Evolutionary conservation across 2,888 invertebrate species (phyloP).

Genomic region (Anoncus sp.): DNA sequence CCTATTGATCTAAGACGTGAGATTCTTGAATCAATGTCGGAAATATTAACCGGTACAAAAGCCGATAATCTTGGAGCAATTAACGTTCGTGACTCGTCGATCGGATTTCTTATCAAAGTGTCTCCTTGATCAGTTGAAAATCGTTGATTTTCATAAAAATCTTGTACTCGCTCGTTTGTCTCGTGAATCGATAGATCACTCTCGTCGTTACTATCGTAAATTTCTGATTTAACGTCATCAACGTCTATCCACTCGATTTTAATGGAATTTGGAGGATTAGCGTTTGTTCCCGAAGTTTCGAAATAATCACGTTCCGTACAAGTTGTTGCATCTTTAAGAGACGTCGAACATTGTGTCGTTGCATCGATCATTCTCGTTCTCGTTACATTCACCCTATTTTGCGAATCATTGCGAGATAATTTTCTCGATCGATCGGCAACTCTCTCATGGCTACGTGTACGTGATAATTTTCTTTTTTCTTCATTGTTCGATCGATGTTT

Average conservation of each 20-base stretch:
- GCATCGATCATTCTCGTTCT: constrained; percentile 70
- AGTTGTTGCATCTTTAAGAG: constrained; percentile 63
- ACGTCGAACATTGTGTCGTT: constrained; percentile 73
- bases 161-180: constrained; percentile 27
- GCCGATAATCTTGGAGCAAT: constrained; percentile 70
- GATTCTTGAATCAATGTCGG: constrained; percentile 73
- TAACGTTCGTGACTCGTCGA: constrained; percentile 19
- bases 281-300: too few species aligned
- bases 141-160: not conserved
- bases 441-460: not conserved
- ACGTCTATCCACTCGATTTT: constrained; percentile 70
- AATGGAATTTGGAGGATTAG: constrained; percentile 33
- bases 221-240: constrained; percentile 72
- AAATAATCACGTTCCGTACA: not conserved
- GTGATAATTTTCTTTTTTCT: constrained; percentile 45
- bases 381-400: not conserved
- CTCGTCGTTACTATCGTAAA: constrained; percentile 59
- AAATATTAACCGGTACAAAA: constrained; percentile 78
- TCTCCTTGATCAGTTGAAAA: not conserved
- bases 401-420: constrained; percentile 2
- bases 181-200: constrained; percentile 47
- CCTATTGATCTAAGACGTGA: constrained; percentile 79
- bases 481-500: constrained; percentile 8
- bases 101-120: not conserved
- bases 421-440: constrained; percentile 26